phyloP scores from a whole-genome alignment of 2,888 invertebrate genomes.

The Clostera curtula region DNA sequence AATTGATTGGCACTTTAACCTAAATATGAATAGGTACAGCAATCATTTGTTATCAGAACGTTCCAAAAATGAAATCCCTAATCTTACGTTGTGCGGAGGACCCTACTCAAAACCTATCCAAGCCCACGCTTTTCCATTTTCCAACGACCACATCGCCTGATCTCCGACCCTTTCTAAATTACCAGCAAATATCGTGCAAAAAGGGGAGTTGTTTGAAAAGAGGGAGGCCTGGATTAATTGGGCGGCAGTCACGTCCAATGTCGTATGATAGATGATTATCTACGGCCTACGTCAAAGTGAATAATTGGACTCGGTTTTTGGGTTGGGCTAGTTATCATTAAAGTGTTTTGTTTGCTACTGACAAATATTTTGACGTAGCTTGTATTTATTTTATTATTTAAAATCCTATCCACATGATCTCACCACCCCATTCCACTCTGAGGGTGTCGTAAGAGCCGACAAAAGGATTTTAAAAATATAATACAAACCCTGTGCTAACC shows the following conservation, averaged over 20 bases:
- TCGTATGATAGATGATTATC: slow-evolving; percentile 73
- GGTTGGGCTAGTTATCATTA: slow-evolving; percentile 29
- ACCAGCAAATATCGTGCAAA: slow-evolving; percentile 13
- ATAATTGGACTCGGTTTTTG: slow-evolving; percentile 58
- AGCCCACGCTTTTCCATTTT: slow-evolving; percentile 50
- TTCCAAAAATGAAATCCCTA: slow-evolving; percentile 49
- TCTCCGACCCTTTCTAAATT: slow-evolving; percentile 17
- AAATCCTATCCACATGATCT: no score
- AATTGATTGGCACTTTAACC: slow-evolving; percentile 7
- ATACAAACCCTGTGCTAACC: no score
- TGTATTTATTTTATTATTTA: no score
- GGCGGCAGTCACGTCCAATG: slow-evolving; percentile 43
- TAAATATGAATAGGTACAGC: slow-evolving; percentile 17
- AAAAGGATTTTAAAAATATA: no score
- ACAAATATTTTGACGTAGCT: not conserved
- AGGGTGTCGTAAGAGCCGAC: no score
- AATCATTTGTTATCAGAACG: slow-evolving; percentile 34
- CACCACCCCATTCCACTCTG: no score
- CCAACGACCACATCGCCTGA: slow-evolving; percentile 26
- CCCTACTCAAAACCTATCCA: slow-evolving; percentile 52
- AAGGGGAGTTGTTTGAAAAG: slow-evolving; percentile 23
- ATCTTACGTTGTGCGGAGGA: slow-evolving; percentile 54
- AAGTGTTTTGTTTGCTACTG: slow-evolving; percentile 9
- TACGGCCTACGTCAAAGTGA: slow-evolving; percentile 69
- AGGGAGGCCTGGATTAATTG: slow-evolving; percentile 38